phyloP scores from a whole-genome alignment of 2,113 vertebrate genomes.

The Talpa occidentalis region DNA sequence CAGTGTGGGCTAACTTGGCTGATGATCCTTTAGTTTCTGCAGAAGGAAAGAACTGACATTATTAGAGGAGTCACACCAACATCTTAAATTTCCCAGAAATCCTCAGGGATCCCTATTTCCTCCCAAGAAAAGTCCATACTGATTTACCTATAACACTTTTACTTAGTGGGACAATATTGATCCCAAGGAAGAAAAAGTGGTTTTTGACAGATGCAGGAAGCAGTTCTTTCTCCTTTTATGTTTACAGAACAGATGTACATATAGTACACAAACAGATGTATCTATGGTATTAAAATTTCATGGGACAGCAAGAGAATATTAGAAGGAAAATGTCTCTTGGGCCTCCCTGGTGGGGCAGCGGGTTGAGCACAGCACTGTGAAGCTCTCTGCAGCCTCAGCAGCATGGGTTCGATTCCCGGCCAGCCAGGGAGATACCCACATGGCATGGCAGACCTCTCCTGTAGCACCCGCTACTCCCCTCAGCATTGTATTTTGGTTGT shows the following conservation, averaged over 20 bases:
- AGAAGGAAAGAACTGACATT: not conserved
- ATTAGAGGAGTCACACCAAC: not conserved
- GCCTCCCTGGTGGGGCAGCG: no score
- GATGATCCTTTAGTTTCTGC: not conserved
- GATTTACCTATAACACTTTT: not conserved
- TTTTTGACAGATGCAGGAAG: not conserved
- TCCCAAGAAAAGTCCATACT: not conserved
- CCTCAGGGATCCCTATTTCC: not conserved
- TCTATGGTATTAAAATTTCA: not conserved
- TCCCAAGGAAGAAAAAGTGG: not conserved
- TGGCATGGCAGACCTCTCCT: no score
- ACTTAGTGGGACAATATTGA: not conserved
- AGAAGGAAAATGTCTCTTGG: not conserved
- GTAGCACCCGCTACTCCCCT: no score
- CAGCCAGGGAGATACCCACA: no score
- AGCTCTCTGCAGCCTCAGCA: no score
- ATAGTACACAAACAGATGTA: not conserved
- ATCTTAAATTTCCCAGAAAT: not conserved
- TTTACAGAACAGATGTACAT: no score
- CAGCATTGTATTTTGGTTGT: no score
- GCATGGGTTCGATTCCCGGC: no score
- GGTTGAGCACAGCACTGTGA: no score
- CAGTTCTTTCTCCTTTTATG: not conserved
- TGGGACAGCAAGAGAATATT: not conserved
- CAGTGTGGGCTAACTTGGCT: not conserved